phyloP scores from a whole-genome alignment of 2,113 vertebrate genomes.

The Chaetorhynchus papuensis region DNA sequence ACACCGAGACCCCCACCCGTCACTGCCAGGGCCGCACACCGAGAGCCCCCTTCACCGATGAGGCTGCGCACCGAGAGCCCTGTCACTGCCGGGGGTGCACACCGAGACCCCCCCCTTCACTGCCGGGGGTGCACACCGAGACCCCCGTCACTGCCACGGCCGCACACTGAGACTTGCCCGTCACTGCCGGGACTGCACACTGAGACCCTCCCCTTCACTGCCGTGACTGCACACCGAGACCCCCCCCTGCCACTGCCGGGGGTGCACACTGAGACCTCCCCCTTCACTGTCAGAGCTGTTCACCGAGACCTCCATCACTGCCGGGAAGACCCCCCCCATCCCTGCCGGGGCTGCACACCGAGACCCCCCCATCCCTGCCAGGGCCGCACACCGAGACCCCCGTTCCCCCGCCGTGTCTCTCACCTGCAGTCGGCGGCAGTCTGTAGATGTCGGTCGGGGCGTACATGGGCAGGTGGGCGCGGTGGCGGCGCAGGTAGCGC shows the following conservation, averaged over 20 bases:
- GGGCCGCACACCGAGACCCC: background rate
- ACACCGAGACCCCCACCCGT: too few relatives aligned
- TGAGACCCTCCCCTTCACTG: background rate
- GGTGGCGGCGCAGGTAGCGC: constrained; percentile 79
- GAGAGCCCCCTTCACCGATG: too few relatives aligned
- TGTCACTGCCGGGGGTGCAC: too few relatives aligned
- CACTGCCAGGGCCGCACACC: too few relatives aligned
- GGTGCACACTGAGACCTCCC: background rate
- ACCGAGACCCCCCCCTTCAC: too few relatives aligned
- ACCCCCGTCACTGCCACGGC: too few relatives aligned
- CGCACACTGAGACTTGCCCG: too few relatives aligned
- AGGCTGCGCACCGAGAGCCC: too few relatives aligned
- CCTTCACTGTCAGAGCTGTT: fast-evolving
- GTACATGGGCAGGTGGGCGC: constrained; percentile 87
- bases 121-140: too few relatives aligned
- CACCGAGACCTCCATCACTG: fast-evolving
- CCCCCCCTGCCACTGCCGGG: too few relatives aligned
- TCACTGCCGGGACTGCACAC: too few relatives aligned
- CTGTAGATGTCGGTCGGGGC: background rate
- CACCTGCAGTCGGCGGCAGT: background rate
- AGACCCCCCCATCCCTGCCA: fast-evolving
- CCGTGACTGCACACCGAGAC: too few relatives aligned
- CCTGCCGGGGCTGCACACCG: fast-evolving
- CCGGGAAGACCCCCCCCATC: fast-evolving
- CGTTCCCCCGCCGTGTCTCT: background rate